These are phyloP conservation scores for Cuniculus paca DNA, from an alignment of 2,797 vertebrate species.

Conservation along the genomic window DNA sequence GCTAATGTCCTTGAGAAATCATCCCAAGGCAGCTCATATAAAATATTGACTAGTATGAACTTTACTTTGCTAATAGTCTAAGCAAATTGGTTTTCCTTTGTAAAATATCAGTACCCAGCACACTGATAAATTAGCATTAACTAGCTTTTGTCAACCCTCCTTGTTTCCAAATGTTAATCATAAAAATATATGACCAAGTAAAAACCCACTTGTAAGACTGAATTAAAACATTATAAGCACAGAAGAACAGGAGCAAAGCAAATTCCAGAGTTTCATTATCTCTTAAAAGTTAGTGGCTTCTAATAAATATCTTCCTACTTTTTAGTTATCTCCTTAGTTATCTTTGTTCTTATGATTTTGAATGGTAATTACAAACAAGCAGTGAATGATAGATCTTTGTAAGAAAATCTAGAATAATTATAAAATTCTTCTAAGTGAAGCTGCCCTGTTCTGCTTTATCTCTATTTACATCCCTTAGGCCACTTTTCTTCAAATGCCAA, in stretches of 20 bases:
- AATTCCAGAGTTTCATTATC: conserved; percentile 10
- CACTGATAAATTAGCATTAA: not conserved
- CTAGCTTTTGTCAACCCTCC: not conserved
- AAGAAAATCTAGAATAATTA: not conserved
- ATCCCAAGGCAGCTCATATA: conserved; percentile 28
- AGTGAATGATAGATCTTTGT: not conserved
- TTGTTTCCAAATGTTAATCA: not conserved
- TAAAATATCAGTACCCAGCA: conserved; percentile 4
- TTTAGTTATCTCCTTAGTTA: not conserved
- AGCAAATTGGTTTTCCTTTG: conserved; percentile 61
- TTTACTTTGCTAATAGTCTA: conserved; percentile 59
- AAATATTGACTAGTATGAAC: conserved; percentile 57
- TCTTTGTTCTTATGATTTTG: not conserved
- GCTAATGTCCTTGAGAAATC: conserved; percentile 66
- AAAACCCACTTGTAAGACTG: not conserved
- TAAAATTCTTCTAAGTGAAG: not conserved
- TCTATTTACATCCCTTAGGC: not conserved
- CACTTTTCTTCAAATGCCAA: not conserved
- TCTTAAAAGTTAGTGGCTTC: conserved; percentile 30
- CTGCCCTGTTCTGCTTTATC: not conserved
- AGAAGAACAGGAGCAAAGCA: conserved; percentile 11
- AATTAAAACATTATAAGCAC: conserved; percentile 21
- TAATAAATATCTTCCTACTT: conserved; percentile 19
- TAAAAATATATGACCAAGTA: not conserved
- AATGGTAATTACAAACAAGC: not conserved